Evolutionary conservation across 2,888 invertebrate genomes (phyloP), one percentile per base, ranked within the genome.

Genomic region (Netelia fuscicornis): DNA sequence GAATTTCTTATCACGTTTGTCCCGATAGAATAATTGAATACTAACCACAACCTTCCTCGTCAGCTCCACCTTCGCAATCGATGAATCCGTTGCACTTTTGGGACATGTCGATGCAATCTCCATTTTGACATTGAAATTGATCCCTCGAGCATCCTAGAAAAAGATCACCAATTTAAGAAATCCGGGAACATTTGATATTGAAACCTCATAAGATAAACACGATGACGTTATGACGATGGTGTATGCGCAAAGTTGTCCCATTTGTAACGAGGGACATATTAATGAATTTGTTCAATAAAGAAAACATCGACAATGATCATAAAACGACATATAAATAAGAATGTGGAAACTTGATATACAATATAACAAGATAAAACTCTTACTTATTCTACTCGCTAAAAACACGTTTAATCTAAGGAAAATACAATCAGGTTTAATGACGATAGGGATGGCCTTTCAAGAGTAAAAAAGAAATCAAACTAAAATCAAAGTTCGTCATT

Each of bases 51-150:
- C 89, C 88, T 20, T 88, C 87, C 87, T 94, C 94, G 88, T 95
- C 95, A 64, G 94, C 93, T 85, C 94, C 92, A 91, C 95, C 94
- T 86, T 88, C 91, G 92, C 95, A 94, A 70, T 94, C 91, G 82
- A 90, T 88, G 87, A 92, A 88, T 42, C 92, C 89, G 88, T 96
- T 94, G 89, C 95, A 96, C 64, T 92, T 92, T 62, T 93, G 92
- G 44, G 89, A 89, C 30, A 87, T 88, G 37, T 93, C 90, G 86
- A 95, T 94, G 90, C 97, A 97, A 81, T 95, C 94, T 1, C 97
- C 96, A 83, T 96, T 95, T 44, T 91, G 91, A 92, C 98, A 98
- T 85, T 95, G 95, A 94, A 96, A 97, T 91, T 97, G 95, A 89
- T 95, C 95, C 1, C 93, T 87, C 10, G 94, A 92, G 92, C 98